These are phyloP conservation scores for Drosophila picticornis DNA, from an alignment of 2,888 invertebrate species.

Conservation along the genomic window DNA sequence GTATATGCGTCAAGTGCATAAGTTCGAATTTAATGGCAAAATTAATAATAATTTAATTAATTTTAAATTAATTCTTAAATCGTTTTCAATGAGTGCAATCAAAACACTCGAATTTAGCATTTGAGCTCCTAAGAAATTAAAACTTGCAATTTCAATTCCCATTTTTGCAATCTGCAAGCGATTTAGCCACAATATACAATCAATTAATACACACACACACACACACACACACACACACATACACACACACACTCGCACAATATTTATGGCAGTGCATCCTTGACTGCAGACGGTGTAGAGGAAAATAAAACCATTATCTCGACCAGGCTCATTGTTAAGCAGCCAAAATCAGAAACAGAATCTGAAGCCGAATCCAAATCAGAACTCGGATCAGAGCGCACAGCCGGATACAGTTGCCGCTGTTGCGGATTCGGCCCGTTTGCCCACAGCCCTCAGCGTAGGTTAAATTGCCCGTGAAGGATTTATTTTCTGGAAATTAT, in stretches of 20 bases:
- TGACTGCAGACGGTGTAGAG: constrained; percentile 34
- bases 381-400: constrained; percentile 22
- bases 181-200: constrained; percentile 3
- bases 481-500: constrained; percentile 78
- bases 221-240: background rate
- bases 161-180: background rate
- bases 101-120: background rate
- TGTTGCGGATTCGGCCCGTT: constrained; percentile 63
- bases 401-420: constrained; percentile 46
- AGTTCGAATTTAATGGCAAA: constrained; percentile 14
- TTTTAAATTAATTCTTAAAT: background rate
- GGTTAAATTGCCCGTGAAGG: constrained; percentile 77
- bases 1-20: constrained; percentile 14
- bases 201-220: background rate
- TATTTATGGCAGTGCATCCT: constrained; percentile 40
- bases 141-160: background rate
- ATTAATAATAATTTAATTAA: background rate
- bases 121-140: background rate
- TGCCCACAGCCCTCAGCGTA: constrained; percentile 40
- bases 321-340: constrained; percentile 39
- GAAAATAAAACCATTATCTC: constrained; percentile 5
- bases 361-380: constrained; percentile 8
- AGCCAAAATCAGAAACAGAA: constrained; percentile 42
- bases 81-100: constrained; percentile 4
- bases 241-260: constrained; percentile 10